These are phyloP conservation scores for Semicossyphus pulcher DNA, from an alignment of 2,113 vertebrate species.

Conservation along the genomic window DNA sequence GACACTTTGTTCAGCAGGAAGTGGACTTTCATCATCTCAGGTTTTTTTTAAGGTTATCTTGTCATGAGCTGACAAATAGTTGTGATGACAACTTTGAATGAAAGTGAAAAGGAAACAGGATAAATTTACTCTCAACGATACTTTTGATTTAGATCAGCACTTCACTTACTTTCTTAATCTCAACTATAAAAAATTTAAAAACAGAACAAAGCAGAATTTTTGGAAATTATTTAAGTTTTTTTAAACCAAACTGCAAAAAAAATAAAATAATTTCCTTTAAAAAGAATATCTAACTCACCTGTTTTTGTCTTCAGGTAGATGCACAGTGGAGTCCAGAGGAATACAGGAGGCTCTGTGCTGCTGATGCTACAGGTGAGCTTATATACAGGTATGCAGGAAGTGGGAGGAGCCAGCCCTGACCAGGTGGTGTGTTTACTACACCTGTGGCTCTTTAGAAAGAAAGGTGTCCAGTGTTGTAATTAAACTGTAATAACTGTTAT, in stretches of 20 bases:
- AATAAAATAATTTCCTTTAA: no score
- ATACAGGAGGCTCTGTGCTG: conserved; percentile 46
- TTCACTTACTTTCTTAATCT: neutral
- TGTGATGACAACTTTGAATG: conserved; percentile 28
- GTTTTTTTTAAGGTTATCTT: conserved; percentile 2
- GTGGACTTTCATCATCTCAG: conserved; percentile 14
- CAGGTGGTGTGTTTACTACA: conserved; percentile 34
- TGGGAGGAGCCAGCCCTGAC: conserved; percentile 55
- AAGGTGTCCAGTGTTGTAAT: neutral
- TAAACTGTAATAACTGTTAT: neutral
- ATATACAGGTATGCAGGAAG: conserved; percentile 67
- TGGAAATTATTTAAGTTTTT: no score
- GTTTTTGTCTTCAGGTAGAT: conserved; percentile 14
- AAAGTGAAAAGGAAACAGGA: neutral
- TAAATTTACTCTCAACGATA: neutral
- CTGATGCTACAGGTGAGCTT: conserved; percentile 71
- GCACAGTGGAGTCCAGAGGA: conserved; percentile 31
- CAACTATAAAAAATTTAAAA: neutral
- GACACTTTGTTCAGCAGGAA: conserved; percentile 55
- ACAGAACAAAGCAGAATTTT: neutral
- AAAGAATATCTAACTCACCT: conserved; percentile 53
- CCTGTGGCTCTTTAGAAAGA: conserved; percentile 7
- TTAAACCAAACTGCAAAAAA: no score
- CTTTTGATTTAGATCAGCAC: neutral
- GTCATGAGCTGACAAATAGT: neutral